Evolutionary conservation across 2,797 vertebrate genomes (phyloP).

Genomic region (Natrix natrix): DNA sequence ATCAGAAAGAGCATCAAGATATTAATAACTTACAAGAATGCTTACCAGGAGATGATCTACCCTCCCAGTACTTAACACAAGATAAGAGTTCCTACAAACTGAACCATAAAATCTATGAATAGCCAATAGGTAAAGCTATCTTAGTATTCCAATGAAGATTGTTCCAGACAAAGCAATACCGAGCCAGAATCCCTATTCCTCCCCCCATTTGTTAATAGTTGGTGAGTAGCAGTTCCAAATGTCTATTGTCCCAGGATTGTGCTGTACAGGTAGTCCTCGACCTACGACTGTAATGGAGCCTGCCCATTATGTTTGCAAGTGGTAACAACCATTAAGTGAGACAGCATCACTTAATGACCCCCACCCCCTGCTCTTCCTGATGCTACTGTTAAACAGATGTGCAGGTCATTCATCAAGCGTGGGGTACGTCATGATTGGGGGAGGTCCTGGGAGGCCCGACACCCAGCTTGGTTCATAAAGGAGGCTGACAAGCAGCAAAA

Average conservation of each 20-base stretch:
- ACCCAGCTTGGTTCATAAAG: not conserved
- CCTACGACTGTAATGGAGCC: too few relatives aligned
- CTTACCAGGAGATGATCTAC: not conserved
- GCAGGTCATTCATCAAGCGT: too few relatives aligned
- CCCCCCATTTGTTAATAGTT: not conserved
- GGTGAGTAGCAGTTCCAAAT: not conserved
- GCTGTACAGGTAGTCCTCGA: not conserved
- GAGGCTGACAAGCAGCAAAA: not conserved
- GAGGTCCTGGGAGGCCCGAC: too few relatives aligned
- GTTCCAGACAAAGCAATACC: not conserved
- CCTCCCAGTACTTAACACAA: not conserved
- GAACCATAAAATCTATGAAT: not conserved
- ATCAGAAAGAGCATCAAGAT: conserved; percentile 24
- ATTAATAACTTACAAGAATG: not conserved
- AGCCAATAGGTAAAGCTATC: not conserved
- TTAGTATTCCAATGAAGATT: not conserved
- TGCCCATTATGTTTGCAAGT: too few relatives aligned
- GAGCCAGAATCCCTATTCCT: not conserved
- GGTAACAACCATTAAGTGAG: not conserved
- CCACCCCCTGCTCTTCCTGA: not conserved
- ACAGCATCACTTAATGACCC: not conserved
- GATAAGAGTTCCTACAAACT: not conserved
- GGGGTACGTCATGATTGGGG: too few relatives aligned
- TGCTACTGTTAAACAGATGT: too few relatives aligned
- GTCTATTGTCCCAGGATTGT: not conserved